Conservation (phyloP, 2,797 vertebrate genomes). For the Meda fulgida region DNA sequence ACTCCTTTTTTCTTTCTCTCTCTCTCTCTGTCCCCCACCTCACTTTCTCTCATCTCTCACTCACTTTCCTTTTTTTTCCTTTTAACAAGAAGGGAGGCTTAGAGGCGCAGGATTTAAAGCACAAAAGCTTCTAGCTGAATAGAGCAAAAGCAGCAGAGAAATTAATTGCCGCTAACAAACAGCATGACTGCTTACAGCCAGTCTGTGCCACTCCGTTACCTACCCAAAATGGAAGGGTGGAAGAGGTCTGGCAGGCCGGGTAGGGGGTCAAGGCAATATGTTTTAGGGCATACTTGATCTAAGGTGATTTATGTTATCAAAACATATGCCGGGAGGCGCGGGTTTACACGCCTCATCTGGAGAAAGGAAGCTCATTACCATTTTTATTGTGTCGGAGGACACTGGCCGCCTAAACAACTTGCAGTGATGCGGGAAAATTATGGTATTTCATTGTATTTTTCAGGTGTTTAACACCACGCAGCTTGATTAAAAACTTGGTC, state of each 20-base stretch:
- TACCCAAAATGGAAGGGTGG: constrained; percentile 85
- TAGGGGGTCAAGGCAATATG: constrained; percentile 64
- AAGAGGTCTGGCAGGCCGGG: constrained; percentile 71
- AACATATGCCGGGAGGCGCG: constrained; percentile 62
- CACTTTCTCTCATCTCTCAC: constrained; percentile 75
- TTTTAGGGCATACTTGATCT: constrained; percentile 67
- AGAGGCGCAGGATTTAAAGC: constrained; percentile 98
- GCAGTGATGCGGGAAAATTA: constrained; percentile 47
- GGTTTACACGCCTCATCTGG: constrained; percentile 62
- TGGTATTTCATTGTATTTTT: constrained; percentile 37
- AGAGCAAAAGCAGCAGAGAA: constrained; percentile 97
- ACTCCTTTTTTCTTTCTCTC: constrained; percentile 40
- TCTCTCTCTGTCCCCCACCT: background rate
- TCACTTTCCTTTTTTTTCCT: constrained; percentile 80
- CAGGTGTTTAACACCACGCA: constrained; percentile 38
- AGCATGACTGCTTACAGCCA: constrained; percentile 98
- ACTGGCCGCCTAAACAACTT: constrained; percentile 52
- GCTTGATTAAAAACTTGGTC: constrained; percentile 44
- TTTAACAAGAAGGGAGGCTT: constrained; percentile 92
- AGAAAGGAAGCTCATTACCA: constrained; percentile 60
- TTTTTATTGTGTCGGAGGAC: constrained; percentile 62
- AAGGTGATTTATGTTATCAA: constrained; percentile 66
- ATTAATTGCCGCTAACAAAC: constrained; percentile 99
- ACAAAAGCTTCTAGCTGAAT: constrained; percentile 97
- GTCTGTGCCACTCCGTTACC: constrained; percentile 94